phyloP scores from a whole-genome alignment of 1,140 invertebrate genomes.

The Grapholita molesta region DNA sequence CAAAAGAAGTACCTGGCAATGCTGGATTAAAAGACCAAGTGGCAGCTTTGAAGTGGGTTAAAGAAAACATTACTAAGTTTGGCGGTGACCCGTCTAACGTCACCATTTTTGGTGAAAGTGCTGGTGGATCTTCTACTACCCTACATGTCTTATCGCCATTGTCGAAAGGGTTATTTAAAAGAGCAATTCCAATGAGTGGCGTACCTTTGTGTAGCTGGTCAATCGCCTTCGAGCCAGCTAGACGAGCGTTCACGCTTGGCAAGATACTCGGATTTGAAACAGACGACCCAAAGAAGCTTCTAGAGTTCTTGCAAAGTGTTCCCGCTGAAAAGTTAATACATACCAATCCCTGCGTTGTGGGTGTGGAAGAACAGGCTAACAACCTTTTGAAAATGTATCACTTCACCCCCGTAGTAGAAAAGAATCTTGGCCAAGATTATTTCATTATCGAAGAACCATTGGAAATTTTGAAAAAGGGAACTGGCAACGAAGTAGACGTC shows the following conservation, averaged over 20 bases:
- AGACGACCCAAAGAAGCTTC: slow-evolving; percentile 45
- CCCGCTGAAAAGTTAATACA: slow-evolving; percentile 47
- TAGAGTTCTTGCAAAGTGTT: slow-evolving; percentile 59
- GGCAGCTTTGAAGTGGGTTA: slow-evolving; percentile 79
- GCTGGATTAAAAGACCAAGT: slow-evolving; percentile 81
- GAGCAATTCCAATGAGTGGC: slow-evolving; percentile 46
- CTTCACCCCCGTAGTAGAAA: slow-evolving; percentile 66
- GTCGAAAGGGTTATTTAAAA: slow-evolving; percentile 77
- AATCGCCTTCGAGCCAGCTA: slow-evolving; percentile 21
- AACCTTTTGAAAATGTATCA: slow-evolving; percentile 44
- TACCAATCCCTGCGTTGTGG: slow-evolving; percentile 26
- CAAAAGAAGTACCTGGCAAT: slow-evolving; percentile 76
- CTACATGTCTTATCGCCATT: slow-evolving; percentile 79
- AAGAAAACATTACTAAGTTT: slow-evolving; percentile 79
- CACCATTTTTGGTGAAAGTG: slow-evolving; percentile 79
- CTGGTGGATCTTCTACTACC: slow-evolving; percentile 73
- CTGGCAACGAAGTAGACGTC: slow-evolving; percentile 78
- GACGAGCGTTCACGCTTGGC: slow-evolving; percentile 46
- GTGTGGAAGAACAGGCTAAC: slow-evolving; percentile 26
- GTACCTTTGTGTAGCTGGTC: slow-evolving; percentile 28
- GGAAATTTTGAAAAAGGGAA: slow-evolving; percentile 51
- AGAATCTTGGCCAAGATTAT: slow-evolving; percentile 49
- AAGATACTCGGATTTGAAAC: slow-evolving; percentile 52
- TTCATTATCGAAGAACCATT: slow-evolving; percentile 53
- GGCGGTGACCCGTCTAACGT: slow-evolving; percentile 81